phyloP scores from a whole-genome alignment of 1,140 invertebrate species.

The Aphidius gifuensis region DNA sequence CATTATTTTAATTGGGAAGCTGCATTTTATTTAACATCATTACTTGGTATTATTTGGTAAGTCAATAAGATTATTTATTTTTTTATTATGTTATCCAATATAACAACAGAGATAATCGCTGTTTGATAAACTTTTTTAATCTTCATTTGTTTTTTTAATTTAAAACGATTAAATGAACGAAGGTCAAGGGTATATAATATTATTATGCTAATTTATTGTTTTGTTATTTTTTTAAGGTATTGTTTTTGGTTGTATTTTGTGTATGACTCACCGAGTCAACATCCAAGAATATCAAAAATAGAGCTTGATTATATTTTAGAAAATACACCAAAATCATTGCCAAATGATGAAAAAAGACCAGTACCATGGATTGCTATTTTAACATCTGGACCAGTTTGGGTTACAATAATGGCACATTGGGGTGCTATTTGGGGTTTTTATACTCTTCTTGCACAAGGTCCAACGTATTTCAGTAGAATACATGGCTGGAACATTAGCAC shows the following conservation, averaged over 20 bases:
- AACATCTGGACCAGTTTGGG: slow-evolving; percentile 73
- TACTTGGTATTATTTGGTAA: slow-evolving; percentile 66
- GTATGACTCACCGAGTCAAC: slow-evolving; percentile 67
- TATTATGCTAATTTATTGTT: not conserved
- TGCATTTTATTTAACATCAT: slow-evolving; percentile 70
- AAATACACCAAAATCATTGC: slow-evolving; percentile 55
- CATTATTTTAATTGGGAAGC: slow-evolving; percentile 68
- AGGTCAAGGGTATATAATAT: not conserved
- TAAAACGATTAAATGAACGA: no score
- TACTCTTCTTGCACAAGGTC: slow-evolving; percentile 79
- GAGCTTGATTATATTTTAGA: slow-evolving; percentile 66
- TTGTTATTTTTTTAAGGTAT: slow-evolving; percentile 35
- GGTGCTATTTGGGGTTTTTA: slow-evolving; percentile 83
- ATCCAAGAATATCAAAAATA: slow-evolving; percentile 69
- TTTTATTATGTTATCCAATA: no score
- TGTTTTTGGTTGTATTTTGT: slow-evolving; percentile 62
- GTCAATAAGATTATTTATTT: slow-evolving; percentile 2
- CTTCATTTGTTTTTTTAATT: no score
- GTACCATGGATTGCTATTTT: slow-evolving; percentile 75
- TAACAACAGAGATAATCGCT: no score
- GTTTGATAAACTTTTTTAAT: not conserved
- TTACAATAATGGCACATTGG: slow-evolving; percentile 73
- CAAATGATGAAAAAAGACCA: slow-evolving; percentile 47
- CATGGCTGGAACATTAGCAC: slow-evolving; percentile 77
- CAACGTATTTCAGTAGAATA: slow-evolving; percentile 81